Evolutionary conservation across 2,888 invertebrate genomes (phyloP).

Genomic region (Agrotis puta): DNA sequence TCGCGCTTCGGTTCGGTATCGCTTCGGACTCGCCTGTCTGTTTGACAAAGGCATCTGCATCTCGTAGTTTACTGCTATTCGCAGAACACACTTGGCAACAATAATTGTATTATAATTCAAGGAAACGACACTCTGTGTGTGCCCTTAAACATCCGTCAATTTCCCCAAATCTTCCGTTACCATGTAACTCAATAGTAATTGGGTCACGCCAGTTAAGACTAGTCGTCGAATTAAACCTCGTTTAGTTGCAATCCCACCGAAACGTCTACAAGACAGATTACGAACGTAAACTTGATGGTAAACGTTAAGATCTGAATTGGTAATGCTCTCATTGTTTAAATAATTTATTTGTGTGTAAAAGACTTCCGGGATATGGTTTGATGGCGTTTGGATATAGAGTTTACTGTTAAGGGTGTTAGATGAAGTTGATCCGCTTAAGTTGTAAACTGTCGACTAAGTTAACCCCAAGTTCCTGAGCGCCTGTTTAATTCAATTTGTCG

Average conservation of each 20-base stretch:
- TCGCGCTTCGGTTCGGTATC: too few species aligned
- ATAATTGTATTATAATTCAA: background rate
- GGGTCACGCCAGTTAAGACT: slow-evolving; percentile 57
- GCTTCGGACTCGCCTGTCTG: too few species aligned
- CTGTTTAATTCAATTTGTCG: slow-evolving; percentile 35
- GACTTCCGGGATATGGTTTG: slow-evolving; percentile 53
- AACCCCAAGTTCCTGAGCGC: slow-evolving; percentile 33
- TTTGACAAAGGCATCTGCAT: too few species aligned
- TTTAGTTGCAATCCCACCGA: slow-evolving; percentile 63
- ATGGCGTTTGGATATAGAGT: slow-evolving; percentile 49
- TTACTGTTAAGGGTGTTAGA: slow-evolving; percentile 23
- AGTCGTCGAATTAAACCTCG: slow-evolving; percentile 62
- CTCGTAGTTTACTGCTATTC: too few species aligned
- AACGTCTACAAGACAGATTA: slow-evolving; percentile 64
- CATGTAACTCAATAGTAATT: slow-evolving; percentile 56
- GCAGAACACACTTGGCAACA: background rate
- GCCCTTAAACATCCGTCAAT: slow-evolving; percentile 18
- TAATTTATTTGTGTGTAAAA: slow-evolving; percentile 55
- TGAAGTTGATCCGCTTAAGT: slow-evolving; percentile 29
- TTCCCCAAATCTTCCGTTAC: slow-evolving; percentile 43
- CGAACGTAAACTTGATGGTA: slow-evolving; percentile 62
- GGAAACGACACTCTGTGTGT: background rate
- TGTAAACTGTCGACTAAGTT: slow-evolving; percentile 26
- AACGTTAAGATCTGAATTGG: slow-evolving; percentile 64
- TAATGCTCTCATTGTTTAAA: slow-evolving; percentile 60